Evolutionary conservation across 2,797 vertebrate genomes (phyloP).

Genomic region (Poecilia picta): DNA sequence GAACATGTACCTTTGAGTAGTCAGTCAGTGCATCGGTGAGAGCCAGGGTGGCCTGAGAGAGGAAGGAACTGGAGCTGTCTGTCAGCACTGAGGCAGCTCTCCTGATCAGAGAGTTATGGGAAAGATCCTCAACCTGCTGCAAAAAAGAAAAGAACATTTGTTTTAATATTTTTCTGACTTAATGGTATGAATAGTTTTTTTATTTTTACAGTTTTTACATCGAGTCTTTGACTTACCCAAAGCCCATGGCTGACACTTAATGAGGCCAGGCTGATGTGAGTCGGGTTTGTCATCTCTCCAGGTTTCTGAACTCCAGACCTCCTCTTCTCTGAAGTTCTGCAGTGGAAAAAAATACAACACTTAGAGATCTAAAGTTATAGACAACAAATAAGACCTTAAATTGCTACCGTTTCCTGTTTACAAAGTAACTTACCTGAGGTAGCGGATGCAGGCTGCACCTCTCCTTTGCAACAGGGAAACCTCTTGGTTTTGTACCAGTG

Average conservation of each 20-base stretch:
- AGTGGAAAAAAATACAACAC: not conserved
- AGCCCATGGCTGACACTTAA: slow-evolving; percentile 60
- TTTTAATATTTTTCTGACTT: not conserved
- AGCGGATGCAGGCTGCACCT: slow-evolving; percentile 55
- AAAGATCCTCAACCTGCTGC: slow-evolving; percentile 82
- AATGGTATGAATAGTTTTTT: not conserved
- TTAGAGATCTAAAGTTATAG: not conserved
- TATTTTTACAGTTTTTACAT: not conserved
- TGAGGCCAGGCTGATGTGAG: slow-evolving; percentile 45
- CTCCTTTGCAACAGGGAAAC: slow-evolving; percentile 59
- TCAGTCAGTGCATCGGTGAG: slow-evolving; percentile 88
- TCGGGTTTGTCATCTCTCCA: slow-evolving; percentile 35
- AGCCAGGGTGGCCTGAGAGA: slow-evolving; percentile 91
- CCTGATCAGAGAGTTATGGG: slow-evolving; percentile 88
- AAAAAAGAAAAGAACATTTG: not conserved
- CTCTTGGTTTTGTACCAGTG: slow-evolving; percentile 64
- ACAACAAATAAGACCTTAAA: not conserved
- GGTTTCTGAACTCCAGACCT: slow-evolving; percentile 46
- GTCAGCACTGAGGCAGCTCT: slow-evolving; percentile 90
- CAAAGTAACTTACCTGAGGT: slow-evolving; percentile 63
- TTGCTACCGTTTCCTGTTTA: not conserved
- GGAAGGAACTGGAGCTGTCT: slow-evolving; percentile 90
- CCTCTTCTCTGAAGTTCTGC: slow-evolving; percentile 58
- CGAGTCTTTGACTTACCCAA: slow-evolving; percentile 17
- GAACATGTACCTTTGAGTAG: slow-evolving; percentile 86